phyloP scores from a whole-genome alignment of 2,113 vertebrate species.

The Pao palembangensis region DNA sequence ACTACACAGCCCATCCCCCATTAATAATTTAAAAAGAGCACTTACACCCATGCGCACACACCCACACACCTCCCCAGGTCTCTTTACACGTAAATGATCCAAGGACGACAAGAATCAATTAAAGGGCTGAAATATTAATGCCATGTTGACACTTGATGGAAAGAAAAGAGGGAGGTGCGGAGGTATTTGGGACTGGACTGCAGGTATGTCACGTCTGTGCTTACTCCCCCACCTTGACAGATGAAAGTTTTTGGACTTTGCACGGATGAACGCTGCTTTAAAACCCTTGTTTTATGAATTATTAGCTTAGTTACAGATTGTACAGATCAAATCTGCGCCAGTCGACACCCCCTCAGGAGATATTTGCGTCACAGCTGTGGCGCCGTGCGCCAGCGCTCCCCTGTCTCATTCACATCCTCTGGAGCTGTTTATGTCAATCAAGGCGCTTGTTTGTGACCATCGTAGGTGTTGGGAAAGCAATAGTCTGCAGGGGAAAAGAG shows the following conservation, averaged over 20 bases:
- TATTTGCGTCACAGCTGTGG: slow-evolving; percentile 8
- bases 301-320: neutral
- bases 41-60: neutral
- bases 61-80: slow-evolving; percentile 1
- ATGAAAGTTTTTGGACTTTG: neutral
- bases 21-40: neutral
- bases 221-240: neutral
- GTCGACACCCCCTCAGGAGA: slow-evolving; percentile 1
- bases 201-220: neutral
- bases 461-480: slow-evolving; percentile 46
- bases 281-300: neutral
- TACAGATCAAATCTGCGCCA: neutral
- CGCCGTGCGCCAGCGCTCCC: neutral
- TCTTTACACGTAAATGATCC: slow-evolving; percentile 38
- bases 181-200: slow-evolving; percentile 26
- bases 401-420: slow-evolving; percentile 21
- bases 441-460: slow-evolving; percentile 16
- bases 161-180: slow-evolving; percentile 17
- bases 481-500: slow-evolving; percentile 37
- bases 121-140: slow-evolving; percentile 19
- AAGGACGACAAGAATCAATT: slow-evolving; percentile 48
- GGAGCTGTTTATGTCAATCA: slow-evolving; percentile 26
- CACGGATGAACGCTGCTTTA: neutral
- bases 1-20: slow-evolving; percentile 6
- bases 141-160: slow-evolving; percentile 31